These are phyloP conservation scores for Eumerus sabulonum DNA, from an alignment of 2,888 invertebrate species.

Conservation along the genomic window DNA sequence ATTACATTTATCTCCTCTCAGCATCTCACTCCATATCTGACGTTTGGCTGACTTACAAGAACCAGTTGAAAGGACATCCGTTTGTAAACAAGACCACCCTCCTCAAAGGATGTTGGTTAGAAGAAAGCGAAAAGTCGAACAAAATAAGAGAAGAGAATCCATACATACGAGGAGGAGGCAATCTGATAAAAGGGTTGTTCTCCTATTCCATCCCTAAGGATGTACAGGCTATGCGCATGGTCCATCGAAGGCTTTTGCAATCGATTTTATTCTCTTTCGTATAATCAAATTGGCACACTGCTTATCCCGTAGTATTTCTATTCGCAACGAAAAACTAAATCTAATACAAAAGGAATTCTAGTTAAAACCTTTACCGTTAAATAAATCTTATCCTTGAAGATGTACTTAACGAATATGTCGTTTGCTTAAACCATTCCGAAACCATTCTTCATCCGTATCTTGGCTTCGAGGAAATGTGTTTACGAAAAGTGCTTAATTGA, in stretches of 20 bases:
- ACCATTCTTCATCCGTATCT: background rate
- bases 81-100: too few species aligned
- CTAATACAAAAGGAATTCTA: constrained; percentile 38
- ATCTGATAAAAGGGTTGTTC: constrained; percentile 44
- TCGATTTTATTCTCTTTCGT: constrained; percentile 64
- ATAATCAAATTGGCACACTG: constrained; percentile 65
- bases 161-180: background rate
- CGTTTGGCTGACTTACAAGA: too few species aligned
- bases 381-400: constrained; percentile 15
- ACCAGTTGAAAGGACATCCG: too few species aligned
- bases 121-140: background rate
- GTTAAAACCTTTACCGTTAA: constrained; percentile 24
- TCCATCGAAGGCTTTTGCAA: constrained; percentile 60
- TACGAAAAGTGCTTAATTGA: constrained; percentile 13
- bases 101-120: too few species aligned
- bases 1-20: too few species aligned
- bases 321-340: constrained; percentile 26
- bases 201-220: constrained; percentile 65
- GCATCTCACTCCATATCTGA: too few species aligned
- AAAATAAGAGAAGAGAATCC: background rate
- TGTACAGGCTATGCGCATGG: constrained; percentile 61
- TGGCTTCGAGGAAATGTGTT: constrained; percentile 37
- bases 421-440: constrained; percentile 7
- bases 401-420: constrained; percentile 7
- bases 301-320: constrained; percentile 58